A percentile compares a stretch with the other conserved stretches of the same genome.
phyloP scores from a whole-genome alignment of 2,113 vertebrate species.

The Maccullochella peelii region DNA sequence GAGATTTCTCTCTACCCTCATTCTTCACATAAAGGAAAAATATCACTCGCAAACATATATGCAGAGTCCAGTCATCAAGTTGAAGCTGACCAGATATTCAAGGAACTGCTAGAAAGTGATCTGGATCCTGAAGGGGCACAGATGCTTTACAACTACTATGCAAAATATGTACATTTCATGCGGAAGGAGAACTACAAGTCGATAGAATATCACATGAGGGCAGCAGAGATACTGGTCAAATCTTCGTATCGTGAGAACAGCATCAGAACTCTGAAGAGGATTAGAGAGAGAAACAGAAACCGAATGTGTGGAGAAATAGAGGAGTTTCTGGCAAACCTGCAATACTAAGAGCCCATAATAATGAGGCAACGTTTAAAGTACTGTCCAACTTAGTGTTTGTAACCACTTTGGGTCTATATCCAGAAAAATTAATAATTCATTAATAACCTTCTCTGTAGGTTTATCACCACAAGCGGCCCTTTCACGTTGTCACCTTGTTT shows the following conservation, averaged over 20 bases:
- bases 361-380: neutral
- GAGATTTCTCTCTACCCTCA: slow-evolving; percentile 63
- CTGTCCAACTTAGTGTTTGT: neutral
- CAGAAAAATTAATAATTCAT: neutral
- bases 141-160: slow-evolving; percentile 62
- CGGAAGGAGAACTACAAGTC: slow-evolving; percentile 23
- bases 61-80: neutral
- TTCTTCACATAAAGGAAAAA: slow-evolving; percentile 13
- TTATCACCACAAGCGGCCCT: too few species aligned
- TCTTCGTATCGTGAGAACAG: slow-evolving; percentile 17
- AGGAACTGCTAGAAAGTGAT: slow-evolving; percentile 40
- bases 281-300: slow-evolving; percentile 29
- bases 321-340: slow-evolving; percentile 46
- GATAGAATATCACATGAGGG: slow-evolving; percentile 57
- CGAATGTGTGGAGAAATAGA: slow-evolving; percentile 50
- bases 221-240: slow-evolving; percentile 33
- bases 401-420: neutral
- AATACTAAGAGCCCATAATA: neutral
- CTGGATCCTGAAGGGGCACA: slow-evolving; percentile 38
- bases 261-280: slow-evolving; percentile 41
- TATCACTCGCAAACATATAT: slow-evolving; percentile 55
- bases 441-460: neutral
- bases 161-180: slow-evolving; percentile 36
- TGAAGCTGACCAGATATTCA: slow-evolving; percentile 41
- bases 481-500: too few species aligned